Base-by-base conservation (phyloP, 2,113 vertebrate species). In the Hemichromis elongatus region DNA sequence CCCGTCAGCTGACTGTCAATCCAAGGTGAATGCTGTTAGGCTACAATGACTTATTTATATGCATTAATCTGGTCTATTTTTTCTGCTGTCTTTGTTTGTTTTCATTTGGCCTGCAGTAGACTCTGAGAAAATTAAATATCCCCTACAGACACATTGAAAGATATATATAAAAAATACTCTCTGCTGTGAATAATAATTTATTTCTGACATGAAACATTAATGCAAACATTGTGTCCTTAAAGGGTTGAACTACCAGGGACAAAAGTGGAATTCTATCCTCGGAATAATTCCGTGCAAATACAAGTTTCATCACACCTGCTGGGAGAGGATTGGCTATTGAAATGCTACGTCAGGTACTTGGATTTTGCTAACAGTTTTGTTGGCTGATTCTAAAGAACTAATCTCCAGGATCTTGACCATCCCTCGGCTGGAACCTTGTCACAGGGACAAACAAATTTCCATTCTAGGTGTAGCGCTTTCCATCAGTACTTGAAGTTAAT, bases 401-500 rank as follows among this genome's bases (percentile, higher is more conserved):
- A 14, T n/a, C 79, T 42, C 35, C 21, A 50, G 18, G 13, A 75
- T 54, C n/a, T 70, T 70, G 54, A 79, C 50, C 75, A 80, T 79
- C 66, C 13, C n/a, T 66, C 24, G 61, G 28, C 21, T 63, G n/a
- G 57, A 55, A 26, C 55, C 12, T 75, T 63, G 55, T 77, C 79
- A 79, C 8, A 37, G 19, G 3, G 40, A 61, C 11, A 84, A 80
- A 87, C 13, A 63, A 63, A 59, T 53, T 7, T 80, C 8, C 28
- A 21, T 77, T 75, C 30, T 42, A 85, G 78, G 56, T 79, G 56
- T 28, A 30, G 47, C 54, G 19, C 66, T 80, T 45, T 84, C 80
- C 35, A 82, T 82, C 47, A 66, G 42, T 16, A 77, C 33, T 87
- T 79, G 35, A 88, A 82, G 33, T 79, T 81, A 86, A 91, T 89